Evolutionary conservation across 2,888 invertebrate species (phyloP).

Genomic region (Nysson spinosus): DNA sequence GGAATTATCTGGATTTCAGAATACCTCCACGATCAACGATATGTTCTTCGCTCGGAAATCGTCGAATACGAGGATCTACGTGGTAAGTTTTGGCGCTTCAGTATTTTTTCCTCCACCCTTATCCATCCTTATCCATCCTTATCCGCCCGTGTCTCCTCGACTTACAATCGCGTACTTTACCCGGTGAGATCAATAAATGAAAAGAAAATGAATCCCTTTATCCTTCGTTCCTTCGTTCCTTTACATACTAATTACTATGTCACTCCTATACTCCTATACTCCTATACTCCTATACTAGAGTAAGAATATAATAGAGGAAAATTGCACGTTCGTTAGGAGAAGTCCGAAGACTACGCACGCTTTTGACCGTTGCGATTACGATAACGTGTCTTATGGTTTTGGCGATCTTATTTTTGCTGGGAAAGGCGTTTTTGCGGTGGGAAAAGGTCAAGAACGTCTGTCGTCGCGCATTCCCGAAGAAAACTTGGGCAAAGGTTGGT

Average conservation of each 20-base stretch:
- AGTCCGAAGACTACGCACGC: conserved; percentile 48
- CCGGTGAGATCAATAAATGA: too few relatives aligned
- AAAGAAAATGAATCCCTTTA: too few relatives aligned
- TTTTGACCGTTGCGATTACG: conserved; percentile 53
- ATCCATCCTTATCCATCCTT: too few relatives aligned
- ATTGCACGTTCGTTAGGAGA: conserved; percentile 48
- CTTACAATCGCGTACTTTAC: too few relatives aligned
- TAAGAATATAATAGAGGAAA: not conserved
- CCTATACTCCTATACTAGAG: too few relatives aligned
- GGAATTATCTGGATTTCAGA: conserved; percentile 77
- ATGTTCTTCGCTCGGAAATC: conserved; percentile 71
- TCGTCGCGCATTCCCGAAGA: conserved; percentile 58
- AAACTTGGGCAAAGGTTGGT: conserved; percentile 66
- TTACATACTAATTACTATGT: too few relatives aligned
- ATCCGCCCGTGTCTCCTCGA: too few relatives aligned
- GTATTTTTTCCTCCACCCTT: too few relatives aligned
- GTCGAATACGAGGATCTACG: conserved; percentile 55
- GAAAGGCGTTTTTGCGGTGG: conserved; percentile 54
- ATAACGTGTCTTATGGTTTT: conserved; percentile 53
- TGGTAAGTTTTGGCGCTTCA: conserved; percentile 69
- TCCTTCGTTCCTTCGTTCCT: too few relatives aligned
- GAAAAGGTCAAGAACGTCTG: conserved; percentile 57
- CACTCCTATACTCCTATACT: too few relatives aligned
- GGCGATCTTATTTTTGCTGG: conserved; percentile 52
- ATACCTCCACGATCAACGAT: conserved; percentile 79